These are phyloP conservation scores for Drosophila pruinosa DNA, from an alignment of 1,140 invertebrate genomes.

Conservation along the genomic window DNA sequence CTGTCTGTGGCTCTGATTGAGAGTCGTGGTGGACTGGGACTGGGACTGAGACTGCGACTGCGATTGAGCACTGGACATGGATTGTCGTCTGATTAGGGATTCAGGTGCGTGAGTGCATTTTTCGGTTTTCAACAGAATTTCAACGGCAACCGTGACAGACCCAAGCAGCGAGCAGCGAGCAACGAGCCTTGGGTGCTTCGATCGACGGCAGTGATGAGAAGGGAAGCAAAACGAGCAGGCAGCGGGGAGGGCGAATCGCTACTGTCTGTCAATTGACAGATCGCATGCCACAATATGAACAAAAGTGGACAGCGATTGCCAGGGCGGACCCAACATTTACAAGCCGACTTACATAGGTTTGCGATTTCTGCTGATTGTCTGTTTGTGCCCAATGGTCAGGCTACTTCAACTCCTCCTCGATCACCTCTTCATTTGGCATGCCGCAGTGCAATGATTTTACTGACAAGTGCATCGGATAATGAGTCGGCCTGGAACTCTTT, in stretches of 20 bases:
- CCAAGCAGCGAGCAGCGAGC: neutral
- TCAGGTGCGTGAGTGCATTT: constrained; percentile 79
- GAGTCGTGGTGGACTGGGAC: neutral
- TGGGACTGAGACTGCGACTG: neutral
- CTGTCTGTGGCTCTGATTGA: constrained; percentile 30
- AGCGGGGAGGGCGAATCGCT: neutral
- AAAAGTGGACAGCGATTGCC: constrained; percentile 27
- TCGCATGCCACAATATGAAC: constrained; percentile 47
- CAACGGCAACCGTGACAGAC: constrained; percentile 45
- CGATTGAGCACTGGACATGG: constrained; percentile 40
- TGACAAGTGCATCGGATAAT: constrained; percentile 66
- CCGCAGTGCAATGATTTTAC: constrained; percentile 27
- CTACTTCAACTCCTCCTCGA: neutral
- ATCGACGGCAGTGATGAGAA: neutral
- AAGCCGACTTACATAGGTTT: constrained; percentile 40
- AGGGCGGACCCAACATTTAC: constrained; percentile 38
- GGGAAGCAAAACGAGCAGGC: neutral
- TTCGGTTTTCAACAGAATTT: constrained; percentile 70
- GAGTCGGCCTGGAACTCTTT: constrained; percentile 55
- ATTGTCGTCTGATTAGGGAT: constrained; percentile 64
- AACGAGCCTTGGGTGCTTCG: constrained; percentile 46
- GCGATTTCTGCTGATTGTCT: constrained; percentile 58
- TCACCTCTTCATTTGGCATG: constrained; percentile 12
- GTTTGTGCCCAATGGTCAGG: constrained; percentile 21
- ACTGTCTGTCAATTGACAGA: constrained; percentile 60